A percentile compares a stretch with the other conserved stretches of the same genome.
phyloP scores from a whole-genome alignment of 64 coral and sea anemone genomes.

The Pachyseris speciosa region DNA sequence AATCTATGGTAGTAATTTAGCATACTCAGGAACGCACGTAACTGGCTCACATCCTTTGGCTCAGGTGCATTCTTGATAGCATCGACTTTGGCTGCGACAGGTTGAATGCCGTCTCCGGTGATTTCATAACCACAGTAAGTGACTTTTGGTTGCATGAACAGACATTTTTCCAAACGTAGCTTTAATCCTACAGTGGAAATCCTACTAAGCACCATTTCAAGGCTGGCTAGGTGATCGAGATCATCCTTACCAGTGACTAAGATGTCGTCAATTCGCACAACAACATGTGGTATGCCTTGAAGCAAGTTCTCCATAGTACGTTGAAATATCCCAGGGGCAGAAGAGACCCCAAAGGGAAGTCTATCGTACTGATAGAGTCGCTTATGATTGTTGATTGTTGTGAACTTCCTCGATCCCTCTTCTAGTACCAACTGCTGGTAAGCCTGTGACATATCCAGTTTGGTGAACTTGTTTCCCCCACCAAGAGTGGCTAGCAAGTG shows the following conservation, averaged over 20 bases:
- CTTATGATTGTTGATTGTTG: constrained; percentile 51
- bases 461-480: too few species aligned
- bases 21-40: not conserved
- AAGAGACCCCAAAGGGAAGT: constrained; percentile 3
- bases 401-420: constrained; percentile 36
- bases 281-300: too few species aligned
- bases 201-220: constrained; percentile 4
- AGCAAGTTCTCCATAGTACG: constrained; percentile 48
- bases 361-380: constrained; percentile 26
- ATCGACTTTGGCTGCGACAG: constrained; percentile 4
- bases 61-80: constrained; percentile 38
- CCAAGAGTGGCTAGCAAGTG: too few species aligned
- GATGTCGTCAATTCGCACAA: too few species aligned
- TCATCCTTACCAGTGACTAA: constrained; percentile 16
- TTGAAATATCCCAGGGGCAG: constrained; percentile 57
- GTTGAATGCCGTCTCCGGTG: constrained; percentile 10
- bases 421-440: too few species aligned
- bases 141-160: constrained; percentile 39
- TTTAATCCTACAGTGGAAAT: constrained; percentile 13
- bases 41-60: not conserved
- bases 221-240: not conserved
- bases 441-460: too few species aligned
- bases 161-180: constrained; percentile 27
- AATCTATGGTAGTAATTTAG: constrained; percentile 5
- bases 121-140: constrained; percentile 21